Evolutionary conservation across 1,140 invertebrate species (phyloP), one percentile per base, ranked within the genome.

Genomic region (Zaprionus davidi): DNA sequence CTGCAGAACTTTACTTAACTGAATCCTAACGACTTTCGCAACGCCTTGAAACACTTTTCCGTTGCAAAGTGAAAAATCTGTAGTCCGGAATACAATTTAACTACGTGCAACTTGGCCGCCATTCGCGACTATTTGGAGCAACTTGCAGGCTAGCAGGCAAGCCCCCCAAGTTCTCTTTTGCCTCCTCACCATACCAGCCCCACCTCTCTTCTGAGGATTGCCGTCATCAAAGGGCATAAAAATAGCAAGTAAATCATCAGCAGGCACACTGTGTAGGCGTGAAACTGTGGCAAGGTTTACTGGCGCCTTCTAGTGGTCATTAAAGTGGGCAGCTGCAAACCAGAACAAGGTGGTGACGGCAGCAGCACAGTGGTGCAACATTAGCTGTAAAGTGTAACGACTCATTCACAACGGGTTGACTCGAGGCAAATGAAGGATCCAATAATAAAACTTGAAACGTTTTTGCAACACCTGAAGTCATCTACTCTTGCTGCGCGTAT

Each of bases 171-270:
- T 17, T 9, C 41, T 7, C 41, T 26, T 24, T n/a, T 34, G 20
- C 24, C 24, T 5, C 28, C 28, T 31, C 28, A 31, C 6, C 26
- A 28, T 2, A 28, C 49, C 36, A 20, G 34, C 22, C 70, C 44
- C 22, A 31, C n/a, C n/a, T 3, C 31, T 28, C 68, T 53, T 49
- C 5, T 13, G n/a, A 7, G 34, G 28, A 13, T 13, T 22, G 34
- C n/a, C 34, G 55, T 59, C 71, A 66, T 60, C 58, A 79, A 67
- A 62, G 55, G 31, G 62, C 84, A 69, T 60, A 83, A 88, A 87
- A 87, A 88, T 80, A 81, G 74, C 81, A 84, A 80, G 84, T 87
- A 88, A 88, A 87, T 87, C 83, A 87, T 88, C 88, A 88, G 81
- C 83, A 80, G 84, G 76, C 79, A 60, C 26, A 46, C 46, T 69